Evolutionary conservation across 2,113 vertebrate genomes (phyloP), one percentile per base, ranked within the genome.

Genomic region (Rhinolophus ferrumequinum): DNA sequence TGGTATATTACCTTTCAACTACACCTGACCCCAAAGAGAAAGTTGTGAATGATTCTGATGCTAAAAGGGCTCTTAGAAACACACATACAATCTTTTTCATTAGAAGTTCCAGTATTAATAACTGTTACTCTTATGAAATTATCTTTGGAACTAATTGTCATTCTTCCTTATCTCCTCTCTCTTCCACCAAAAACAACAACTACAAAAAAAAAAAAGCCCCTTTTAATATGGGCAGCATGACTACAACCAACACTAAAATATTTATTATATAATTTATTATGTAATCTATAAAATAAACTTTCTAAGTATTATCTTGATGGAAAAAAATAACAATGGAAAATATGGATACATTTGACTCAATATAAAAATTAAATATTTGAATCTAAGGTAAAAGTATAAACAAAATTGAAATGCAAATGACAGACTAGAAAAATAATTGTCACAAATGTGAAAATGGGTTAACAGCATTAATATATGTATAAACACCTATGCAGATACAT

Each of bases 1-100:
- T 87, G 44, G 66, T 85, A n/a, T 82, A 52, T 87, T 81, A 73
- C 44, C 6, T 93, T 97, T 83, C 70, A 95, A 67, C 30, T 81
- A 77, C 2, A 89, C 11, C 22, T 67, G 72, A 81, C 26, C 62
- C 33, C 77, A 67, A 38, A n/a, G n/a, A 90, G 22, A 93, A 86
- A 90, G 38, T 30, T 86, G 30, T 94, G 10, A 86, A 83, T 79
- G 54, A 73, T 88, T 62, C 18, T 79, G 30, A 60, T 70, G 24
- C 77, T 95, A 90, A 87, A n/a, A 83, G 21, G 54, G 15, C 10
- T 94, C 69, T 90, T 56, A 83, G 21, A 90, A 54, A 95, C 21
- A 73, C 50, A 58, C 47, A 66, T 28, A 62, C 70, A 50, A 7
- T 33, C 24, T 75, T 84, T 94, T 75, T 75, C 19, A 73, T 38